Base-by-base conservation (phyloP, 2,113 vertebrate species). In the Gambusia holbrooki region DNA sequence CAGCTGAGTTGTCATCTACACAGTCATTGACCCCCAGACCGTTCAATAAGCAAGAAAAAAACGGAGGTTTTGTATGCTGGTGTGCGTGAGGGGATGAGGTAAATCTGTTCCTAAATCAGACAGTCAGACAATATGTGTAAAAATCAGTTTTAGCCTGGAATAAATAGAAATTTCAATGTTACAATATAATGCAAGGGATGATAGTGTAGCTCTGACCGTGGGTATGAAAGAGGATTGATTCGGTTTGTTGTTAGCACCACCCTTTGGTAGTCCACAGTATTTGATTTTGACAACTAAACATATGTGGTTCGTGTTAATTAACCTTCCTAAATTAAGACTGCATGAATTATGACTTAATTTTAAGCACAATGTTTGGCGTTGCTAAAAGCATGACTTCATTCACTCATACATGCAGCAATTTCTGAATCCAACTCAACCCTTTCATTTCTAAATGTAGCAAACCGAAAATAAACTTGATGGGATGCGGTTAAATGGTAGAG, bases 1-100 rank as follows among this genome's bases (percentile, higher is more conserved):
- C 88, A 88, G 90, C 90, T 87, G 84, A 79, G 81, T 86, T 91
- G 91, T 91, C 88, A 91, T 92, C 80, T 88, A 88, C 87, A 80
- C 79, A 90, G 87, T 84, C 89, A 91, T 79, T 84, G 90, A 89
- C 89, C 84, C 85, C 79, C 80, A 90, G 87, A 89, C 88, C 74
- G 82, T 82, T 91, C 89, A 89, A 90, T 88, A 89, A 51, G 77
- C 77, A 76, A 73, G 77, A 81, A 77, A 74, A 78, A 82, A 66
- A 85, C 48, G 63, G 69, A 42, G 35, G 72, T 35, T 77, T 37
- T 62, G 66, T 66, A 72, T 73, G 25, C 28, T 25, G 29, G 35
- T 69, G 58, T 45, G 42, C 25, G 19, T 29, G 40, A 30, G 11
- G 14, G 64, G 65, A 87, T 69, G 70, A 83, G 71, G 60, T 74